Evolutionary conservation across 1,140 invertebrate genomes (phyloP).

Genomic region (Antheraea pernyi): DNA sequence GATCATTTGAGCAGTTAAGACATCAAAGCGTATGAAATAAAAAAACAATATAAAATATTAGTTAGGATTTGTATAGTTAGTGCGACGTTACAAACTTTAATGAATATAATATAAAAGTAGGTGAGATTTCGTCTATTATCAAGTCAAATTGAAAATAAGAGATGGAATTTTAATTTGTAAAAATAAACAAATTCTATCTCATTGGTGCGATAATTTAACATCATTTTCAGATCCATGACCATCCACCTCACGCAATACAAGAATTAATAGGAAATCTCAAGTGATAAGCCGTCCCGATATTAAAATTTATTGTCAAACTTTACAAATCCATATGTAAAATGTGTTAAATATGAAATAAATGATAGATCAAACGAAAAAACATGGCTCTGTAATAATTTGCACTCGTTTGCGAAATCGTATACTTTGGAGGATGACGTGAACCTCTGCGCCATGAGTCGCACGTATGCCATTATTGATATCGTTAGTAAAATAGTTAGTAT

Average conservation of each 20-base stretch:
- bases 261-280: neutral
- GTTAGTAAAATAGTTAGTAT: neutral
- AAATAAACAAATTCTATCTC: too few species aligned
- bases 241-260: neutral
- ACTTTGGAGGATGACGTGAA: conserved; percentile 7
- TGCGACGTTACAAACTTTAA: too few species aligned
- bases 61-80: too few species aligned
- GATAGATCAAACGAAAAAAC: conserved; percentile 5
- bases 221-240: too few species aligned
- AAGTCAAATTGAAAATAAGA: too few species aligned
- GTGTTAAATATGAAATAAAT: conserved; percentile 8
- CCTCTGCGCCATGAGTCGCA: neutral
- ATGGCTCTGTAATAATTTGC: conserved; percentile 8
- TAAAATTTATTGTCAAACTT: neutral
- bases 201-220: too few species aligned
- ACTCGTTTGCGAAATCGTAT: conserved; percentile 8
- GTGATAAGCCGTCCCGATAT: conserved; percentile 1
- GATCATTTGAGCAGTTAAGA: too few species aligned
- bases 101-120: too few species aligned
- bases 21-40: too few species aligned
- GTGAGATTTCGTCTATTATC: too few species aligned
- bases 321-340: conserved; percentile 5
- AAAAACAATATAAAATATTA: too few species aligned
- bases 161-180: too few species aligned
- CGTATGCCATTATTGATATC: neutral